Conservation (phyloP, 2,797 vertebrate genomes). For the Falco naumanni region DNA sequence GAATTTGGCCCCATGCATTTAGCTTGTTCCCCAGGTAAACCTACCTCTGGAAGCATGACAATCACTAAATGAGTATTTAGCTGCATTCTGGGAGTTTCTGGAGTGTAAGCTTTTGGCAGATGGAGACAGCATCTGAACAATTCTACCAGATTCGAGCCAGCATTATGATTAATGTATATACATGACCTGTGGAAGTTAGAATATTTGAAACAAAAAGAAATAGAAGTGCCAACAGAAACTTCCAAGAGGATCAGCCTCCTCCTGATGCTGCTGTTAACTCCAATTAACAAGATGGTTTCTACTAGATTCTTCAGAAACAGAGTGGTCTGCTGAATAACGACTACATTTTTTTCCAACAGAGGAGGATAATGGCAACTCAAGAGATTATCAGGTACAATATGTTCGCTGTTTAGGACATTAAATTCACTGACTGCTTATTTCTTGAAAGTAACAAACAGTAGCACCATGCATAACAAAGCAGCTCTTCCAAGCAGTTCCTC, state of each 20-base stretch:
- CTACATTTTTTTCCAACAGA: not conserved
- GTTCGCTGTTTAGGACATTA: not conserved
- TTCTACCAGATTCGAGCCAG: not conserved
- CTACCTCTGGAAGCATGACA: not conserved
- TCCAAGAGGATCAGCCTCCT: not conserved
- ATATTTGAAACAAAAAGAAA: not conserved
- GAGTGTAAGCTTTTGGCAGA: not conserved
- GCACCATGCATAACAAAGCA: not conserved
- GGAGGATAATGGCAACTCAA: not conserved
- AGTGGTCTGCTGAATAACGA: not conserved
- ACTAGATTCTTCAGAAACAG: not conserved
- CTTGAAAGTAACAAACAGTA: not conserved
- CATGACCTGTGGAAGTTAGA: not conserved
- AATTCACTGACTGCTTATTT: not conserved
- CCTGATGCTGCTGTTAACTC: not conserved
- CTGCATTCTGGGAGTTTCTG: not conserved
- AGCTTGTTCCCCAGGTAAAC: not conserved
- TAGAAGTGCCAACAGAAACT: not conserved
- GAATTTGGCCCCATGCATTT: not conserved
- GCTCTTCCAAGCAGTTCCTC: not conserved
- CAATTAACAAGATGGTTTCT: not conserved
- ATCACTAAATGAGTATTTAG: constrained; percentile 1
- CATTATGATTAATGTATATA: not conserved
- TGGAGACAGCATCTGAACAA: not conserved
- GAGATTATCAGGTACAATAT: not conserved